Base-by-base conservation (phyloP, 2,888 invertebrate genomes). In the Hydropsyche betteni region DNA sequence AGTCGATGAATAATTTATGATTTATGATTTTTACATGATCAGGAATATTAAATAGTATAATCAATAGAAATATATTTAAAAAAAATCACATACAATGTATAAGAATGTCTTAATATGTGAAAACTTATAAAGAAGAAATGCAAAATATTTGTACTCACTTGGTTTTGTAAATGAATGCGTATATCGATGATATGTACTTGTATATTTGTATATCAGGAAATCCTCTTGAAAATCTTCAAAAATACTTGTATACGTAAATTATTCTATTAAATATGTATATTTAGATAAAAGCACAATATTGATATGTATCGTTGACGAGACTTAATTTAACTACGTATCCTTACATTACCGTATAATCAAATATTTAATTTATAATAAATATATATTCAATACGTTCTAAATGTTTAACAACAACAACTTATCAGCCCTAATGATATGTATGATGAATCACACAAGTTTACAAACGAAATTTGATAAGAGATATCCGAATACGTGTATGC, bases 291-390 rank as follows among this genome's bases (percentile, higher is more conserved):
- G 36, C 72, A 72, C 72, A 44, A 72, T 58, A 58, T 24, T 72
- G 72, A 72, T 72, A 72, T 72, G 72, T 72, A 58, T 72, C 61
- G 72, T 72, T 72, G 72, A 36, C 33, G 24, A 36, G 24, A 64
- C 34, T 64, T 36, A 33, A 64, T 64, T 36, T 33, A 64, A 64
- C 34, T 58, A 24, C 8, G 16, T 16, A 36, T 64, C 44, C 44
- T 44, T 36, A 64, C 64, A 64, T 64, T 36, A 36, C n/a, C 24
- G 7, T 36, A 64, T 44, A 50, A 55, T 55, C n/a, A n/a, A 14
- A 55, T 55, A 55, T 50, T 12, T 50, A 38, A 68, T 68, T 4
- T 14, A n/a, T 33, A 55, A 51, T 50, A 16, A 33, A 24, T 14
- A 51, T 69, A 50, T 14, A 69, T 69, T 51, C 10, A 51, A 16